Conservation (phyloP, 2,113 vertebrate genomes). For the Amblyopsis rosae region DNA sequence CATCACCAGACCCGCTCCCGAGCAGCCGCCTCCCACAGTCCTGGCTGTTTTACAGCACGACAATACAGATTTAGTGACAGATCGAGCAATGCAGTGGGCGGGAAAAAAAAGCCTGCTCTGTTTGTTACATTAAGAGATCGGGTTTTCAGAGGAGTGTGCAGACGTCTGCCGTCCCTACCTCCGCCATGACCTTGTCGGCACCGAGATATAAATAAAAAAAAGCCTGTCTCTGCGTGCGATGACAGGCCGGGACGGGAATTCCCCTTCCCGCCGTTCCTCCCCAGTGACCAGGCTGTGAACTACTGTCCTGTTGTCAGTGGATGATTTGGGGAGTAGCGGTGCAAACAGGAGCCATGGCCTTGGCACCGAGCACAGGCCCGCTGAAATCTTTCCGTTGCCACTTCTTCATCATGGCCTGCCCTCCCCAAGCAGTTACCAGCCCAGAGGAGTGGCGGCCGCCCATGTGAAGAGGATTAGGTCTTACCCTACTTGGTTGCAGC, state of each 20-base stretch:
- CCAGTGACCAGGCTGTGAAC: constrained; percentile 41
- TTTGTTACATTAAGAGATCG: constrained; percentile 70
- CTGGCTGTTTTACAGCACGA: constrained; percentile 45
- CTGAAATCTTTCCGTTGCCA: constrained; percentile 57
- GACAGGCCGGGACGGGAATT: constrained; percentile 44
- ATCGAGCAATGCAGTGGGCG: constrained; percentile 47
- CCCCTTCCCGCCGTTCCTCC: constrained; percentile 19
- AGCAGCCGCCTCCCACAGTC: constrained; percentile 34
- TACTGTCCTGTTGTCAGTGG: constrained; percentile 17
- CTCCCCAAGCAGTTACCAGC: constrained; percentile 23
- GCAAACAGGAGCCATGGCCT: constrained; percentile 23
- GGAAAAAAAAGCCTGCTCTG: constrained; percentile 45
- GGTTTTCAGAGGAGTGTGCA: constrained; percentile 42
- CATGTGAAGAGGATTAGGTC: constrained; percentile 47
- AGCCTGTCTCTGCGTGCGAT: constrained; percentile 43
- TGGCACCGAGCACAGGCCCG: constrained; percentile 31
- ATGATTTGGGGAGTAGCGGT: constrained; percentile 8
- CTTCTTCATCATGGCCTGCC: constrained; percentile 45
- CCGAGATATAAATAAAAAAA: constrained; percentile 37
- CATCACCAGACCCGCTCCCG: constrained; percentile 42
- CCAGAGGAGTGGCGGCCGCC: constrained; percentile 35
- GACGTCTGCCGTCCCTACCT: constrained; percentile 40
- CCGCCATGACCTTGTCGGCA: constrained; percentile 52
- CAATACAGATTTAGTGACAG: constrained; percentile 64
- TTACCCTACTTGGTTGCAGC: constrained; percentile 18